A percentile compares a stretch with the other conserved stretches of the same genome.
Conservation (phyloP, 2,888 invertebrate genomes). For the Apodemia zela region DNA sequence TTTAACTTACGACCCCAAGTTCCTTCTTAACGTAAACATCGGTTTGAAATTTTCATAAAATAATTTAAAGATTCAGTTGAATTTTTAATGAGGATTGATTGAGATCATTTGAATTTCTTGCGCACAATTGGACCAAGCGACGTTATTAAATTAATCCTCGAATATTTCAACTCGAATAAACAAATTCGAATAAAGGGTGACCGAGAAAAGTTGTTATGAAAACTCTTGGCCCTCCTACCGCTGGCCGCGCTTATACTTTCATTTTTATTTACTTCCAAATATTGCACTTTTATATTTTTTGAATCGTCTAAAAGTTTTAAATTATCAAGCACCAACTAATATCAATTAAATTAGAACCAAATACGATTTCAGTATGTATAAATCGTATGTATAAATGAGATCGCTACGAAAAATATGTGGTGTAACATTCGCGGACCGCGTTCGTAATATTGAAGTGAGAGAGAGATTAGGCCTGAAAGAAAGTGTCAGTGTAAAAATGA, state of each 20-base stretch:
- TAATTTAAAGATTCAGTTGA: slow-evolving; percentile 68
- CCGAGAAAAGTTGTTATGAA: slow-evolving; percentile 36
- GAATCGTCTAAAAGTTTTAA: no score
- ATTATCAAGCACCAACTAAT: no score
- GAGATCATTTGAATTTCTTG: slow-evolving; percentile 71
- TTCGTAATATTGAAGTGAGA: no score
- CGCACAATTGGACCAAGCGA: slow-evolving; percentile 56
- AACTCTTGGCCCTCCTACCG: slow-evolving; percentile 35
- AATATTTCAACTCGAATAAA: slow-evolving; percentile 64
- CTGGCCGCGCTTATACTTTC: slow-evolving; percentile 28
- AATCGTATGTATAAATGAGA: no score
- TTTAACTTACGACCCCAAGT: slow-evolving; percentile 65
- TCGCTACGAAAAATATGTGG: no score
- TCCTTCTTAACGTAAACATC: slow-evolving; percentile 62
- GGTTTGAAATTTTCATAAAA: slow-evolving; percentile 73
- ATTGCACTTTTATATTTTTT: neutral
- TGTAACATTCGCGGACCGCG: no score
- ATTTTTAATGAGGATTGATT: slow-evolving; percentile 77
- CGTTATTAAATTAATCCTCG: slow-evolving; percentile 65
- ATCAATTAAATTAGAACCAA: no score
- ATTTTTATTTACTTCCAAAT: slow-evolving; percentile 23
- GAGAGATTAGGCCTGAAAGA: no score
- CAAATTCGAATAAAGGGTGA: slow-evolving; percentile 54
- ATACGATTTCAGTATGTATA: no score
- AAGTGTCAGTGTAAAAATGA: no score